Evolutionary conservation across 2,888 invertebrate genomes (phyloP).

Genomic region (Rotaria sp.): DNA sequence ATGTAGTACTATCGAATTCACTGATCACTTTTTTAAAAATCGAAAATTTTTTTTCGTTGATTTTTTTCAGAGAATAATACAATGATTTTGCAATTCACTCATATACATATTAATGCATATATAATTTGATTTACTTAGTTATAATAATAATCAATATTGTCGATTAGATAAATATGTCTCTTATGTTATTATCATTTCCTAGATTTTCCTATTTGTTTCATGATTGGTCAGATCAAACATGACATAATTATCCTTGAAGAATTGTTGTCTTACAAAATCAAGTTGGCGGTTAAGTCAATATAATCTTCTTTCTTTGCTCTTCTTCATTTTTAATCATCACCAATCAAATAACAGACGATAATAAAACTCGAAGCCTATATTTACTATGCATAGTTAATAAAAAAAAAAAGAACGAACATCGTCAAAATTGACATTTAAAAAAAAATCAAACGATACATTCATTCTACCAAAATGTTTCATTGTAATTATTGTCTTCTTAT

Average conservation of each 20-base stretch:
- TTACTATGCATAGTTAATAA: background rate
- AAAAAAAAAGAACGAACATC: background rate
- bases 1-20: too few species aligned
- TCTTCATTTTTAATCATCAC: background rate
- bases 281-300: background rate
- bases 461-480: background rate
- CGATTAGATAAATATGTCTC: background rate
- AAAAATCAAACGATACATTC: background rate
- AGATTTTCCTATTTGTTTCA: background rate
- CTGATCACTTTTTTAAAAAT: too few species aligned
- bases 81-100: too few species aligned
- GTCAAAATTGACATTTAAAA: background rate
- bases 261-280: background rate
- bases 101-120: background rate
- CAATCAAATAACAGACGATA: too few species aligned
- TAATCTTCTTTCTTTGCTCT: background rate
- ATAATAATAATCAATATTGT: background rate
- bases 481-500: background rate
- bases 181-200: background rate
- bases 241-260: background rate
- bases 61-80: too few species aligned
- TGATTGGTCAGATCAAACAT: background rate
- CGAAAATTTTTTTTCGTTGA: too few species aligned
- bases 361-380: background rate
- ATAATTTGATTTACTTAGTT: background rate